phyloP scores from a whole-genome alignment of 2,888 invertebrate species.

The Anagyrus pseudococci region DNA sequence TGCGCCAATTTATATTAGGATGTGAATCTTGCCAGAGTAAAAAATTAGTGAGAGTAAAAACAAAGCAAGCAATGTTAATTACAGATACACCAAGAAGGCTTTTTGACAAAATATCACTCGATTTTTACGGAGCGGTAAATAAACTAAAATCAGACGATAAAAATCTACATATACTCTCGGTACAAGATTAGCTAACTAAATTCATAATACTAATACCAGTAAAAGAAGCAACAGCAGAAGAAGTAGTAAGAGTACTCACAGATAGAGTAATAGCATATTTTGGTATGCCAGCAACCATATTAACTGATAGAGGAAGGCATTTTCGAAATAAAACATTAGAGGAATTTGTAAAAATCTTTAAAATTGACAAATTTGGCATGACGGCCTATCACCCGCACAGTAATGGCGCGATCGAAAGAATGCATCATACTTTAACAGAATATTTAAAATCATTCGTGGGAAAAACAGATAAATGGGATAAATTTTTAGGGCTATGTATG shows the following conservation, averaged over 20 bases:
- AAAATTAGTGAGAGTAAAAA: neutral
- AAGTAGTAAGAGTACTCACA: neutral
- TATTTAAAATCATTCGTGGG: conserved; percentile 36
- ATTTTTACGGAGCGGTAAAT: conserved; percentile 5
- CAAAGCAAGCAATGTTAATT: neutral
- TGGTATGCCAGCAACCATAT: neutral
- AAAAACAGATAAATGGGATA: conserved; percentile 33
- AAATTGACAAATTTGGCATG: neutral
- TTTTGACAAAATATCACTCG: neutral
- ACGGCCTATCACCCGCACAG: conserved; percentile 29
- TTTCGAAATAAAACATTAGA: conserved; percentile 12
- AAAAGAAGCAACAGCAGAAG: neutral
- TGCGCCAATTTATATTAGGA: neutral
- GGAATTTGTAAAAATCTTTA: neutral
- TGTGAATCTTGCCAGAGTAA: neutral
- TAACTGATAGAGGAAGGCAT: conserved; percentile 11
- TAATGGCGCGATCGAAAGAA: conserved; percentile 32
- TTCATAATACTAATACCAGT: conserved; percentile 14
- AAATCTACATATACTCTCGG: neutral
- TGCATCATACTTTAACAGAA: conserved; percentile 37
- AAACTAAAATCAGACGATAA: neutral
- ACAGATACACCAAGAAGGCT: conserved; percentile 5
- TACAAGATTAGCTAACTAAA: conserved; percentile 12
- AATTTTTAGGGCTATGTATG: conserved; percentile 31
- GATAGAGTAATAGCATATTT: conserved; percentile 15